Conservation (phyloP, 1,140 invertebrate species). For the Hyles euphorbiae region DNA sequence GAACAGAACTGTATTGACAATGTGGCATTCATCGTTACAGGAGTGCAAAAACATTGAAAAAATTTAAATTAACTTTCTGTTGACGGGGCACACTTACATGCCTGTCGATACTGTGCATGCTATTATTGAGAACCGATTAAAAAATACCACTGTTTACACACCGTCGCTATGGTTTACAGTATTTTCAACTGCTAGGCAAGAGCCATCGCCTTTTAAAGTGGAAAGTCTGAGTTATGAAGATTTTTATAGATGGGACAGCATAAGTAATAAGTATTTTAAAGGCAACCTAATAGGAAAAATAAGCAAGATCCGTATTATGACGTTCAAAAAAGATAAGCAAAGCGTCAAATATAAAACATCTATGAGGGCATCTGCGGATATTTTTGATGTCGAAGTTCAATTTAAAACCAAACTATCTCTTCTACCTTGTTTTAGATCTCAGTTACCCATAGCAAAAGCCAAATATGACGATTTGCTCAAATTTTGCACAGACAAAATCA, state of each 20-base stretch:
- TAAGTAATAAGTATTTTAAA: constrained; percentile 17
- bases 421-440: constrained; percentile 7
- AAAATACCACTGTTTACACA: no score
- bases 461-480: constrained; percentile 24
- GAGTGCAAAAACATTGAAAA: no score
- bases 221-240: constrained; percentile 12
- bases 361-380: constrained; percentile 8
- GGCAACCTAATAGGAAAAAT: constrained; percentile 13
- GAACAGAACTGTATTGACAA: no score
- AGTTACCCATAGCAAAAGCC: constrained; percentile 13
- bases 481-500: constrained; percentile 15
- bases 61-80: no score
- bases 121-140: no score
- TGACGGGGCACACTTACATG: no score
- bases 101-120: no score
- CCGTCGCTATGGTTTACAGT: no score
- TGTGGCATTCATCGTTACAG: no score
- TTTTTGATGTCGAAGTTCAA: constrained; percentile 13
- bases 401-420: constrained; percentile 5
- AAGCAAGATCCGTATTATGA: constrained; percentile 19
- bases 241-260: constrained; percentile 13
- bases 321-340: constrained; percentile 15
- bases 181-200: constrained; percentile 11
- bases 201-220: constrained; percentile 13
- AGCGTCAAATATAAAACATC: constrained; percentile 13